These are phyloP conservation scores for Piaya cayana DNA, from an alignment of 2,113 vertebrate species.

Conservation along the genomic window DNA sequence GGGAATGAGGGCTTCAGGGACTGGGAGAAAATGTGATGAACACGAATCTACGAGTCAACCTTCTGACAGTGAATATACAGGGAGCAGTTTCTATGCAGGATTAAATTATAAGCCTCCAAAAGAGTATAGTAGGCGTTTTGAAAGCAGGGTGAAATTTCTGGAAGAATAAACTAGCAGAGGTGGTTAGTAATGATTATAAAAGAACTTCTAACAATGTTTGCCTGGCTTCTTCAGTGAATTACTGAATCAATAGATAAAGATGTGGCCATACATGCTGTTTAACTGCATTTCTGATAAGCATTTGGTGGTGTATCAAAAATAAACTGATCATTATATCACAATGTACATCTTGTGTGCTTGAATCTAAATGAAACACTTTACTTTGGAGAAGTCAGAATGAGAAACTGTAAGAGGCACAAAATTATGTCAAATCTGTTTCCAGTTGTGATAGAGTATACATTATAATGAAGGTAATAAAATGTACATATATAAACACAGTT, in stretches of 20 bases:
- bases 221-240: neutral
- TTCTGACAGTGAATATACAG: neutral
- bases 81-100: neutral
- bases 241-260: neutral
- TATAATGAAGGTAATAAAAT: neutral
- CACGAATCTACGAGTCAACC: slow-evolving; percentile 10
- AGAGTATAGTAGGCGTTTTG: neutral
- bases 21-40: neutral
- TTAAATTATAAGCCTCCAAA: neutral
- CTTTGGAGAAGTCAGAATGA: neutral
- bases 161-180: neutral
- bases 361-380: neutral
- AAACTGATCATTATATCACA: neutral
- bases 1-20: neutral
- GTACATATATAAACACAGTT: neutral
- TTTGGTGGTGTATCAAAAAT: fast-evolving
- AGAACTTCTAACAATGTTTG: neutral
- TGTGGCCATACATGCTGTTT: neutral
- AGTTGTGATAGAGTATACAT: neutral
- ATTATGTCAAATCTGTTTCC: neutral
- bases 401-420: neutral
- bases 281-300: neutral
- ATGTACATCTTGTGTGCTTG: neutral
- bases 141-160: neutral
- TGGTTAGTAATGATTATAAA: neutral